phyloP scores from a whole-genome alignment of 2,888 invertebrate genomes.

The Hydrotaea cyrtoneurina region DNA sequence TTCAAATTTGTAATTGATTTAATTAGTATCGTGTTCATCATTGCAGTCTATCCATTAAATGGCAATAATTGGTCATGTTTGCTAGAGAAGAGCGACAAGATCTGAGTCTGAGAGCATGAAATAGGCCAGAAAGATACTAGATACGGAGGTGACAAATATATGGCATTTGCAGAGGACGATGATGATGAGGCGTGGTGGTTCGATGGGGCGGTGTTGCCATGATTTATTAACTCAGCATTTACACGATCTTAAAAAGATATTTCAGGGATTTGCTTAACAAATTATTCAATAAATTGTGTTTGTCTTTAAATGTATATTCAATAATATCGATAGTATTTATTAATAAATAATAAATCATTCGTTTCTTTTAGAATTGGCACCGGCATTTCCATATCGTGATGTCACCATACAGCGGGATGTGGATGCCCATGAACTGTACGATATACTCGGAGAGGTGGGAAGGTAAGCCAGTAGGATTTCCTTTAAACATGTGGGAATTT shows the following conservation, averaged over 20 bases:
- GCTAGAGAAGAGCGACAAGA: background rate
- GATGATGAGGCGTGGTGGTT: background rate
- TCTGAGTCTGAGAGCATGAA: background rate
- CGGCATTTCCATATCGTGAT: conserved; percentile 93
- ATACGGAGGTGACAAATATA: conserved; percentile 46
- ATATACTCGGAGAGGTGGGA: conserved; percentile 94
- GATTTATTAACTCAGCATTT: conserved; percentile 60
- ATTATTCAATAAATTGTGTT: conserved; percentile 65
- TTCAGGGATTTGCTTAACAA: conserved; percentile 60
- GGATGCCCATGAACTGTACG: conserved; percentile 93
- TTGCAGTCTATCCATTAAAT: background rate
- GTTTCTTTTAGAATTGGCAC: conserved; percentile 87
- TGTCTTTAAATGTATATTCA: conserved; percentile 23
- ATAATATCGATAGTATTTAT: background rate
- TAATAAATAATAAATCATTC: background rate
- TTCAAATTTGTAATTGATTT: conserved; percentile 23
- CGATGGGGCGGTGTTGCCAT: background rate
- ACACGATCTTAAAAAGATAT: conserved; percentile 64
- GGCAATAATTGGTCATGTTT: background rate
- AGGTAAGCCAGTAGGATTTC: conserved; percentile 84
- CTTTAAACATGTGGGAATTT: background rate
- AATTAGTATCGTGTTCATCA: conserved; percentile 35
- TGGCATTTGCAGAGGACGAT: conserved; percentile 47
- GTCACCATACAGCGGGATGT: conserved; percentile 91
- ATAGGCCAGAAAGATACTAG: conserved; percentile 38